phyloP scores from a whole-genome alignment of 2,113 vertebrate genomes.

The Bubo scandiacus region DNA sequence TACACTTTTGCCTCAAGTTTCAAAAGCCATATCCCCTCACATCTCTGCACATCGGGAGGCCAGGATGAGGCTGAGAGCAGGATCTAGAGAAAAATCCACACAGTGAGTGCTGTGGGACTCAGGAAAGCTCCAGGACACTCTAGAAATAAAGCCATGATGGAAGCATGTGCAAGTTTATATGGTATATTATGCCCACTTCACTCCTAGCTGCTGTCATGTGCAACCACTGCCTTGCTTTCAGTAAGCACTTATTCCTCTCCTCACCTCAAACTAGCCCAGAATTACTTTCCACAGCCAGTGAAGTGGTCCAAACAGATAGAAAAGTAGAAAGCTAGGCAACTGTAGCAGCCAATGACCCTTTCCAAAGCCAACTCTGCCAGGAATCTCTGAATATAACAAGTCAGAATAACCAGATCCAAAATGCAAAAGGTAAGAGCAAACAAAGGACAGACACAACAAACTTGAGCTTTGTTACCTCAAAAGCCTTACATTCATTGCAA shows the following conservation, averaged over 20 bases:
- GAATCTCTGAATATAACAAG: too few species aligned
- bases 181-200: neutral
- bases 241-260: neutral
- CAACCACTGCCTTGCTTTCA: neutral
- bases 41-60: neutral
- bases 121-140: neutral
- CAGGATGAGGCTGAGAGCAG: fast-evolving
- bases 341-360: neutral
- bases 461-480: neutral
- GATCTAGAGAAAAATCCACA: neutral
- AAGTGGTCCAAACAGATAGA: neutral
- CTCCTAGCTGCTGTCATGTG: neutral
- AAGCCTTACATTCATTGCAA: neutral
- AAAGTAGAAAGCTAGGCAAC: neutral
- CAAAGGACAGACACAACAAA: neutral
- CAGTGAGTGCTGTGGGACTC: neutral
- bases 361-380: neutral
- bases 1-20: neutral
- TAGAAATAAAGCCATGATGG: neutral
- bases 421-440: neutral
- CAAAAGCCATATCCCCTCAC: neutral
- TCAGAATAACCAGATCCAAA: neutral
- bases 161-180: neutral
- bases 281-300: neutral
- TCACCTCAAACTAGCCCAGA: neutral